Percentiles rank a stretch among this genome's conserved stretches.
Evolutionary conservation across 1,140 invertebrate genomes (phyloP).

Genomic region (Doryteuthis pealeii): DNA sequence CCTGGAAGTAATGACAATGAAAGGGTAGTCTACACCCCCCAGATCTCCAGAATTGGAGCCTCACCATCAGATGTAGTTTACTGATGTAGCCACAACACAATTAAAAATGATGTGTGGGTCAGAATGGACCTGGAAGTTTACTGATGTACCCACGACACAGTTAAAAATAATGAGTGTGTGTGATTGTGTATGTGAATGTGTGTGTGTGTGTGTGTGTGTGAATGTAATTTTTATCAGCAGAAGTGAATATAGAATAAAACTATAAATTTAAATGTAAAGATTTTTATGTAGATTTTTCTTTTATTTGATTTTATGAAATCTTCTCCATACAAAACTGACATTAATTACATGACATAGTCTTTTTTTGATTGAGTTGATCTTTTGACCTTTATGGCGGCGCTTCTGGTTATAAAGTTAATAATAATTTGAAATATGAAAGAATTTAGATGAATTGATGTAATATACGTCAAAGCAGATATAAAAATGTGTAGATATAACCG

Average conservation of each 20-base stretch:
- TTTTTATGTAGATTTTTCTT: not conserved
- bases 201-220: conserved; percentile 1
- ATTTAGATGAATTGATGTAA: not conserved
- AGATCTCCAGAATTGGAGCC: not conserved
- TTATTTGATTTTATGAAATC: not conserved
- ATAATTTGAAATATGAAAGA: not conserved
- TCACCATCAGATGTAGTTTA: not conserved
- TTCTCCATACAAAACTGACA: not conserved
- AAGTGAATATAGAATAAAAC: not conserved
- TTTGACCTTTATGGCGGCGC: not conserved
- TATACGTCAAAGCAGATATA: not conserved
- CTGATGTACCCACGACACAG: not conserved
- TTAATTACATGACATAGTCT: not conserved
- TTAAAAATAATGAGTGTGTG: not conserved
- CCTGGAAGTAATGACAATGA: no score
- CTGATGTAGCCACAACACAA: not conserved
- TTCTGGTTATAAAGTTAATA: not conserved
- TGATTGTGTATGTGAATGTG: not conserved
- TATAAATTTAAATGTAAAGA: not conserved
- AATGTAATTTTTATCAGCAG: not conserved
- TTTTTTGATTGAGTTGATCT: not conserved
- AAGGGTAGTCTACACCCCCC: not conserved
- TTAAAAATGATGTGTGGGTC: no score
- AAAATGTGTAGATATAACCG: not conserved
- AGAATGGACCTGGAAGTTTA: no score